A percentile compares a stretch with the other conserved stretches of the same genome.
phyloP scores from a whole-genome alignment of 2,113 vertebrate species.

The Muscicapa adusta region DNA sequence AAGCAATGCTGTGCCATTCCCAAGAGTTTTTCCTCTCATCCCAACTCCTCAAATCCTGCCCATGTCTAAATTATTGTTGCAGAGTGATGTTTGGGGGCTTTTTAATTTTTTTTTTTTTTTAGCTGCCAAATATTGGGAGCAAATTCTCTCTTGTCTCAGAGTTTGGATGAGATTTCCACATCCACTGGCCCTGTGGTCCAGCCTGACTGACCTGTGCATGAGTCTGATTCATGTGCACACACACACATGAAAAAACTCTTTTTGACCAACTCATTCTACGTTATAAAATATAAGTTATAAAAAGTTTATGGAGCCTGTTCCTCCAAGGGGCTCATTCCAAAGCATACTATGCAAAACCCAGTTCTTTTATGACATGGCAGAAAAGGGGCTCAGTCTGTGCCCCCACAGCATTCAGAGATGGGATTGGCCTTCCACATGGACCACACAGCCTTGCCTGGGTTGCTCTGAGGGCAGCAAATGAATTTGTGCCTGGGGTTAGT shows the following conservation, averaged over 20 bases:
- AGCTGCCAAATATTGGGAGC: neutral
- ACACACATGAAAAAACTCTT: neutral
- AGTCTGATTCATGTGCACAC: neutral
- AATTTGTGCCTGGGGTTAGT: neutral
- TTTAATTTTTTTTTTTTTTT: neutral
- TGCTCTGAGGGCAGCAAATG: neutral
- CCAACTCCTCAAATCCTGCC: too few relatives aligned
- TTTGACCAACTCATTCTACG: slow-evolving; percentile 50
- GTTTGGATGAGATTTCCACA: neutral
- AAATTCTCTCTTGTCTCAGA: neutral
- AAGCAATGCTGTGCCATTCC: neutral
- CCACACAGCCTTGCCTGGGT: slow-evolving; percentile 40
- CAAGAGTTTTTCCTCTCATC: neutral
- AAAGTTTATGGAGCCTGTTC: slow-evolving; percentile 67
- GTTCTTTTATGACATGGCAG: slow-evolving; percentile 32
- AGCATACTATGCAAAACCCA: neutral
- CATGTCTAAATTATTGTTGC: too few relatives aligned
- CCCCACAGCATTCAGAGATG: neutral
- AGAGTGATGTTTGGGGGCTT: too few relatives aligned
- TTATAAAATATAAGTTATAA: slow-evolving; percentile 72
- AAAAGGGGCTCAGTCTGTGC: neutral
- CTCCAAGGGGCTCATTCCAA: slow-evolving; percentile 65
- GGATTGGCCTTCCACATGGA: neutral
- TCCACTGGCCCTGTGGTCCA: neutral
- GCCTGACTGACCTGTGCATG: neutral